Evolutionary conservation across 2,113 vertebrate genomes (phyloP).

Genomic region (Ia io): DNA sequence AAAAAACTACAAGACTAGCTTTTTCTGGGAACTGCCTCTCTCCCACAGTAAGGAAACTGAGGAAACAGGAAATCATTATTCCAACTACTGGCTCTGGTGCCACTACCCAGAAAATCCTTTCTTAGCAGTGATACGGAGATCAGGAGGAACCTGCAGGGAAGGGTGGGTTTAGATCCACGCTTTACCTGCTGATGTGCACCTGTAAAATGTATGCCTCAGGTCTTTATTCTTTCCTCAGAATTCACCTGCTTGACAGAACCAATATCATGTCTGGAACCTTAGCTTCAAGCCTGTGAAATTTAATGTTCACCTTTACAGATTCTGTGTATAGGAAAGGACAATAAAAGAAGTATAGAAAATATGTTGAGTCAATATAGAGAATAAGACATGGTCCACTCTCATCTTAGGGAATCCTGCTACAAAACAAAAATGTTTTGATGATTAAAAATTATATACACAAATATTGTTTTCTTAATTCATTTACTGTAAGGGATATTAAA

Average conservation of each 20-base stretch:
- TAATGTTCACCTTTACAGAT: background rate
- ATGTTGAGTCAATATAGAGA: background rate
- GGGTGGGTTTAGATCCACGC: background rate
- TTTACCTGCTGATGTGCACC: background rate
- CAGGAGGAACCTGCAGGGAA: background rate
- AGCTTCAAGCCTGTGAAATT: background rate
- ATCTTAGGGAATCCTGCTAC: background rate
- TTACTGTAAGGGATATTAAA: slow-evolving; percentile 1
- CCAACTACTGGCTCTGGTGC: background rate
- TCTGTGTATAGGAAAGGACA: background rate
- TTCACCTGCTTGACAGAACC: background rate
- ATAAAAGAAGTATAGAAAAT: background rate
- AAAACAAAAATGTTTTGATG: background rate
- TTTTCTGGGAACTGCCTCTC: background rate
- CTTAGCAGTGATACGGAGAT: background rate
- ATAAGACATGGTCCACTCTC: background rate
- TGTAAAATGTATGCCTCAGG: background rate
- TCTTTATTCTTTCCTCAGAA: background rate
- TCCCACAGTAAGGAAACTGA: background rate
- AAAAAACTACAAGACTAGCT: background rate
- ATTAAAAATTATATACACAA: background rate
- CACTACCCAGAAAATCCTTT: background rate
- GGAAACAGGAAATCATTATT: background rate
- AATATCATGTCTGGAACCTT: background rate
- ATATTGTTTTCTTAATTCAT: background rate